phyloP scores from a whole-genome alignment of 2,797 vertebrate genomes.

The Pitangus sulphuratus region DNA sequence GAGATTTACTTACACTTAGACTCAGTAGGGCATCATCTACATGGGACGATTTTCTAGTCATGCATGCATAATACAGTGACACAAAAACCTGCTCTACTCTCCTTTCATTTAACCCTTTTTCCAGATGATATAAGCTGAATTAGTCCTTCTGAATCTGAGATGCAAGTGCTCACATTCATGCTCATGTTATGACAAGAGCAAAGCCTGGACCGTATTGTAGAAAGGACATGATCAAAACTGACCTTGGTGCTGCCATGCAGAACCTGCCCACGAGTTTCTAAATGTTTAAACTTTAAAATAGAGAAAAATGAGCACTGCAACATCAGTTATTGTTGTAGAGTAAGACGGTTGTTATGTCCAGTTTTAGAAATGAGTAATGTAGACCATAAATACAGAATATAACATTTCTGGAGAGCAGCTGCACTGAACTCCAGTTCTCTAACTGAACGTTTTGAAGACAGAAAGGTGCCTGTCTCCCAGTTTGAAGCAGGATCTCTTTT shows the following conservation, averaged over 20 bases:
- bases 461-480: neutral
- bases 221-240: neutral
- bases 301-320: neutral
- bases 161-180: neutral
- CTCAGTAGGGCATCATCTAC: neutral
- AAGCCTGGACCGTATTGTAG: rapidly evolving
- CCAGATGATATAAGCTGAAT: neutral
- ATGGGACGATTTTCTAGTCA: neutral
- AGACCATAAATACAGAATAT: neutral
- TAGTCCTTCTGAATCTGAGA: neutral
- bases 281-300: neutral
- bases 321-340: neutral
- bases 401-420: neutral
- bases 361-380: neutral
- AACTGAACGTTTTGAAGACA: neutral
- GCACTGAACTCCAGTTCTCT: neutral
- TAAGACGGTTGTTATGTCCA: neutral
- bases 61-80: neutral
- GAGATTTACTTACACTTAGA: neutral
- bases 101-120: neutral
- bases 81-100: neutral
- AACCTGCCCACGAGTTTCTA: neutral
- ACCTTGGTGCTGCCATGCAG: neutral
- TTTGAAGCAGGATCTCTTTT: neutral
- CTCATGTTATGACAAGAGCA: neutral